Conservation (phyloP, 2,113 vertebrate genomes). For the Hucho hucho region DNA sequence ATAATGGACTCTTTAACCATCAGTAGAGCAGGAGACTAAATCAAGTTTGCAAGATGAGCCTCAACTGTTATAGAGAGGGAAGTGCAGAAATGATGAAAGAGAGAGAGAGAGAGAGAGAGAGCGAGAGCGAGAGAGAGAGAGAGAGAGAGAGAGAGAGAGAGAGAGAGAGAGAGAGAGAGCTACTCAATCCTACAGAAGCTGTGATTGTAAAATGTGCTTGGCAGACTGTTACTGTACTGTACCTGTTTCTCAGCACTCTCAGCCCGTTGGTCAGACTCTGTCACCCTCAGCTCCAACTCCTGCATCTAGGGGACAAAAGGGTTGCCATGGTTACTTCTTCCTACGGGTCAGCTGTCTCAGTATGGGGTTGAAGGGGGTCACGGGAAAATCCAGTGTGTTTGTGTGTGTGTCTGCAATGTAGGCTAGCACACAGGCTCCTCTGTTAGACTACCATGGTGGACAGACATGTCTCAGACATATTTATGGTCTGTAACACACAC, state of each 20-base stretch:
- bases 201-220: too few relatives aligned
- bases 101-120: constrained; percentile 8
- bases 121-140: not conserved
- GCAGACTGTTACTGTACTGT: constrained; percentile 16
- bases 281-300: constrained; percentile 89
- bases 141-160: too few relatives aligned
- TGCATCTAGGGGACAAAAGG: constrained; percentile 81
- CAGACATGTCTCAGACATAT: too few relatives aligned
- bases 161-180: too few relatives aligned
- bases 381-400: constrained; percentile 14
- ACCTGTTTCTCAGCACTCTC: constrained; percentile 93
- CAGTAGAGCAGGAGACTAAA: too few relatives aligned
- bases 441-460: too few relatives aligned
- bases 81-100: not conserved
- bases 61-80: too few relatives aligned
- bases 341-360: not conserved
- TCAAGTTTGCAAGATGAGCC: too few relatives aligned
- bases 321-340: constrained; percentile 13
- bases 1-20: too few relatives aligned
- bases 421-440: not conserved
- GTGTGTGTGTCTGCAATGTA: too few relatives aligned
- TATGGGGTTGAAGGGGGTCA: not conserved
- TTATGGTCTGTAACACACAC: too few relatives aligned
- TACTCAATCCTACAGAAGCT: too few relatives aligned
- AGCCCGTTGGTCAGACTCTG: constrained; percentile 87